Evolutionary conservation across 1,140 invertebrate species (phyloP).

Genomic region (Pogonus chalceus): DNA sequence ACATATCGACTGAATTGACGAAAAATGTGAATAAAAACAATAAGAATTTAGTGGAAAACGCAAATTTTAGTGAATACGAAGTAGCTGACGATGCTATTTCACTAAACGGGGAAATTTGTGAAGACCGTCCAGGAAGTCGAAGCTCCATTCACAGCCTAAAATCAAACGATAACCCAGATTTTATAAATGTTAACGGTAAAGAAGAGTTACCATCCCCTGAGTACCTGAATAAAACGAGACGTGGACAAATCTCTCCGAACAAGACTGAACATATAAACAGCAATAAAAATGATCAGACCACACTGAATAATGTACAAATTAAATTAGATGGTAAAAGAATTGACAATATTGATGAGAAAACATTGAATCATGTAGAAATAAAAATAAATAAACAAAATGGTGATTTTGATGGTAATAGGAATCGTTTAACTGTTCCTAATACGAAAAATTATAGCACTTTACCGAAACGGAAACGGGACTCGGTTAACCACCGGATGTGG

Average conservation of each 20-base stretch:
- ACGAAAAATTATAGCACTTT: slow-evolving; percentile 36
- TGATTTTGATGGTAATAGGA: slow-evolving; percentile 36
- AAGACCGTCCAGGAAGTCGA: slow-evolving; percentile 9
- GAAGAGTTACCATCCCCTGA: slow-evolving; percentile 51
- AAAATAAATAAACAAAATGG: slow-evolving; percentile 18
- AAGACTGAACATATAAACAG: slow-evolving; percentile 17
- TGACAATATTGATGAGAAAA: slow-evolving; percentile 10
- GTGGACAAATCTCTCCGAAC: background rate
- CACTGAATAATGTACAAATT: slow-evolving; percentile 9
- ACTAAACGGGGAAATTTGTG: slow-evolving; percentile 33
- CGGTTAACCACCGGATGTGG: slow-evolving; percentile 5
- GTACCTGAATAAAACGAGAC: background rate
- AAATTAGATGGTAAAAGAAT: background rate
- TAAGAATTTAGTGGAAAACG: slow-evolving; percentile 16
- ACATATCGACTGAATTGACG: too few relatives aligned
- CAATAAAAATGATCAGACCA: slow-evolving; percentile 14
- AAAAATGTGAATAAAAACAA: too few relatives aligned
- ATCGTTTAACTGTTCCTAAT: slow-evolving; percentile 26
- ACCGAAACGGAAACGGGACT: slow-evolving; percentile 27
- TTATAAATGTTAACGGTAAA: slow-evolving; percentile 51
- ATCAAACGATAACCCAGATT: slow-evolving; percentile 31
- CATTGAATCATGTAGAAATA: slow-evolving; percentile 22
- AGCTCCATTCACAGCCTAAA: slow-evolving; percentile 7
- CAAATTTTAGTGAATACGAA: slow-evolving; percentile 39
- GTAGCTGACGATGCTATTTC: slow-evolving; percentile 46